phyloP scores from a whole-genome alignment of 2,797 vertebrate genomes.

The Oreochromis grahami region DNA sequence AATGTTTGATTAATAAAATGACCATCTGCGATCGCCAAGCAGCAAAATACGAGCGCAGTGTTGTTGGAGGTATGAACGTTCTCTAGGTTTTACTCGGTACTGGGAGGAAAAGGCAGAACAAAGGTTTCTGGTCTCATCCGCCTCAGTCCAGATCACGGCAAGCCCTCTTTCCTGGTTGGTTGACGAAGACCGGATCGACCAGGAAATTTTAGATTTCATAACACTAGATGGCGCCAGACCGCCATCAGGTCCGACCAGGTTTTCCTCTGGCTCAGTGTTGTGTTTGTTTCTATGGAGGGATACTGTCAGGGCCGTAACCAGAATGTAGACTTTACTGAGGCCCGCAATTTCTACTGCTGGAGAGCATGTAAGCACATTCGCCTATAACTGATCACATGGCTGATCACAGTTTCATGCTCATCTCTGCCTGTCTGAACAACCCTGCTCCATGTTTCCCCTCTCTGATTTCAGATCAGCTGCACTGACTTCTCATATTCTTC shows the following conservation, averaged over 20 bases:
- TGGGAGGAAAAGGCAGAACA: constrained; percentile 56
- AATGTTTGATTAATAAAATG: constrained; percentile 1
- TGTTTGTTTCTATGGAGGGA: background rate
- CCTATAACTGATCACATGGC: background rate
- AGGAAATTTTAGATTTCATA: fast-evolving
- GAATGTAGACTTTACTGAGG: background rate
- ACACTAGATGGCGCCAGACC: constrained; percentile 35
- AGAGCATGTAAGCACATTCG: background rate
- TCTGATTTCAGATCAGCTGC: background rate
- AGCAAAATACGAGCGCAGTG: background rate
- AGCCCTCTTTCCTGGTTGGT: constrained; percentile 75
- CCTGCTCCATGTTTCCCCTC: background rate
- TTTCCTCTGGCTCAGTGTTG: background rate
- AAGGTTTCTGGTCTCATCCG: constrained; percentile 76
- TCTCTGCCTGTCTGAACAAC: background rate
- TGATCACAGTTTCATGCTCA: background rate
- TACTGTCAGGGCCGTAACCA: background rate
- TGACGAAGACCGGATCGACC: constrained; percentile 68
- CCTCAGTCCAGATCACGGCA: constrained; percentile 73
- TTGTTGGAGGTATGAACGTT: background rate
- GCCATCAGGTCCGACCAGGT: background rate
- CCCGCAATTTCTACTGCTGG: background rate
- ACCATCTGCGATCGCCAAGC: background rate
- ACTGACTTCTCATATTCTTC: background rate
- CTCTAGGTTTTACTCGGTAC: constrained; percentile 19